Conservation (phyloP, 2,888 invertebrate genomes). For the Tetramorium bicarinatum region DNA sequence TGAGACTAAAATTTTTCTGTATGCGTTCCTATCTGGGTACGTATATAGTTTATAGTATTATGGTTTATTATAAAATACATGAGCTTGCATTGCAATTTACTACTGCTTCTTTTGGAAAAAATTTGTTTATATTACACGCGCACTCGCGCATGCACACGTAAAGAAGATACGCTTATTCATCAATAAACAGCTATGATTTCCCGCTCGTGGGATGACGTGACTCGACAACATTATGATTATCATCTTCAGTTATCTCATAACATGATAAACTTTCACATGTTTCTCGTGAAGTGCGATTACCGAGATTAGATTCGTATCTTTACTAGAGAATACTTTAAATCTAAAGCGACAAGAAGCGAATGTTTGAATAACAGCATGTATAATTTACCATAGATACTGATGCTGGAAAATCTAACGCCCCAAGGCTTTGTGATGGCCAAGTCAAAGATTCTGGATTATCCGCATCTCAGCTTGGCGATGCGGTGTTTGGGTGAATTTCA, state of each 20-base stretch:
- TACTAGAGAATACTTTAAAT: background rate
- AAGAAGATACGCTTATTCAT: background rate
- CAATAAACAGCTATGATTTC: background rate
- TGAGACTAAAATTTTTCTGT: no score
- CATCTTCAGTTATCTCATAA: background rate
- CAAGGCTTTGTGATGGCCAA: constrained; percentile 66
- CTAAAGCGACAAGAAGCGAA: no score
- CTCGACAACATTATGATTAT: constrained; percentile 7
- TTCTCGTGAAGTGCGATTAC: background rate
- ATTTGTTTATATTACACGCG: background rate
- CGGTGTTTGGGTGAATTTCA: constrained; percentile 69
- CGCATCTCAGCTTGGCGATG: constrained; percentile 64
- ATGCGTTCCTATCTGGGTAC: no score
- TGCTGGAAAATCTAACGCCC: constrained; percentile 69
- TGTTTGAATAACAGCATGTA: background rate
- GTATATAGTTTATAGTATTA: no score
- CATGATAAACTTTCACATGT: constrained; percentile 18
- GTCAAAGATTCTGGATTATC: constrained; percentile 66
- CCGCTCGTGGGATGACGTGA: background rate
- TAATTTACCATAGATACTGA: constrained; percentile 62
- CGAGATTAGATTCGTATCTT: constrained; percentile 18
- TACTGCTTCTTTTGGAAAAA: background rate
- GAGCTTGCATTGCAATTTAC: background rate
- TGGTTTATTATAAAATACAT: no score
- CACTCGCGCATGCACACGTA: no score